Evolutionary conservation across 2,888 invertebrate species (phyloP), one percentile per base, ranked within the genome.

Genomic region (Prosopocoilus inquinatus): DNA sequence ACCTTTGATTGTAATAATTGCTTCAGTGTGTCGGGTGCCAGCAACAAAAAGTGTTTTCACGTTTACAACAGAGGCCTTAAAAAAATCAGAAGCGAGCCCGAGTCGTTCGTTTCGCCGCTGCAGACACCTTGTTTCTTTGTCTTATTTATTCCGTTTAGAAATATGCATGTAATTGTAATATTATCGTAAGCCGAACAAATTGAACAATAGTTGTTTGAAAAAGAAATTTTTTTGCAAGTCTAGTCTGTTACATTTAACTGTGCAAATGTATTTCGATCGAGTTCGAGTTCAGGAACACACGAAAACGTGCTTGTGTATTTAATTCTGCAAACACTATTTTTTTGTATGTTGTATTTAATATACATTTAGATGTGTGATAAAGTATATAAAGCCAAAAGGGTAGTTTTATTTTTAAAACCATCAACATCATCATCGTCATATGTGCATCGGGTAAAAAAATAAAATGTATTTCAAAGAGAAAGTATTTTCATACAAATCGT

Each of bases 281-380:
- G 3, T 41, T 9, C n/a, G n/a, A n/a, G 16, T 41, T 41, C 38
- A 28, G 20, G 41, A 41, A 41, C 11, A 38, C 39, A 41, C 41
- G 12, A 41, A 28, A 41, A 41, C 16, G 12, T 41, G 41, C 41
- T 41, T 41, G 16, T 9, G 12, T 16, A 41, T 41, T 47, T 47
- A 33, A 47, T 47, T 47, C 5, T 47, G 34, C 33, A 47, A 35
- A 46, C 20, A 20, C 20, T 20, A 16, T 20, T 15, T 47, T 46
- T 47, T 47, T 47, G 47, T 34, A 47, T 34, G 33, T 47, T 35
- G 16, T 41, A 41, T 41, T 41, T 41, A 41, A 41, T 41, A 38
- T 41, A 47, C 33, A 12, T 50, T 15, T 53, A 43, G 53, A 53
- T 48, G 53, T 28, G 20, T 53, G 53, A 53, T 53, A 48, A 53